Evolutionary conservation across 1,140 invertebrate species (phyloP).

Genomic region (Papilio polyxenes): DNA sequence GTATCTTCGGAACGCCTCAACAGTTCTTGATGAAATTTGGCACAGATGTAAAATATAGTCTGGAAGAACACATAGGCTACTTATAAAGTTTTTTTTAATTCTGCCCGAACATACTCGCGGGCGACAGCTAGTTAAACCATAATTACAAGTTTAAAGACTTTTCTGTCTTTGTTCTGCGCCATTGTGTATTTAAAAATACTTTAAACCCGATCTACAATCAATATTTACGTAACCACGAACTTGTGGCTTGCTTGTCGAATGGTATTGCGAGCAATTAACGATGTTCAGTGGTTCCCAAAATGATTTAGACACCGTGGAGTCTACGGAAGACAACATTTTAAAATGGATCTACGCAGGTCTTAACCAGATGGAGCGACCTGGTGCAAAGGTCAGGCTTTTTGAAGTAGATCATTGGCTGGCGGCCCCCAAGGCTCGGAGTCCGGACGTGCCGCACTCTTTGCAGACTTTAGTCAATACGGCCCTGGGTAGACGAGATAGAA

Average conservation of each 20-base stretch:
- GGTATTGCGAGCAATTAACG: background rate
- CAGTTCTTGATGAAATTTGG: too few relatives aligned
- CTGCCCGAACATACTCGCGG: too few relatives aligned
- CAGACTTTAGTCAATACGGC: background rate
- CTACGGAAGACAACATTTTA: background rate
- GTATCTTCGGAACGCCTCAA: too few relatives aligned
- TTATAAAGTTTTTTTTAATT: too few relatives aligned
- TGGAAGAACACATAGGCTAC: too few relatives aligned
- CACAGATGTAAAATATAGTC: too few relatives aligned
- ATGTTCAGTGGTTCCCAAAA: background rate
- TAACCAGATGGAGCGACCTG: too few relatives aligned
- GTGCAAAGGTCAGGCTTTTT: background rate
- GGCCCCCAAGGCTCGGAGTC: background rate
- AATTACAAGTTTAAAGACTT: background rate
- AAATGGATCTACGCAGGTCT: too few relatives aligned
- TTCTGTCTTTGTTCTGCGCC: background rate
- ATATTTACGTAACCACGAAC: conserved; percentile 7
- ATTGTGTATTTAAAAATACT: conserved; percentile 20
- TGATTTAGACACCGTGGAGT: background rate
- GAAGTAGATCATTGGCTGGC: background rate
- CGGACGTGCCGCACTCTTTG: background rate
- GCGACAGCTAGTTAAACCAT: too few relatives aligned
- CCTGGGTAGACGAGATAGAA: background rate
- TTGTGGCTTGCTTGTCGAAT: background rate
- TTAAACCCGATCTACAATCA: background rate